Percentiles rank a stretch among this genome's conserved stretches.
Evolutionary conservation across 2,888 invertebrate species (phyloP).

Genomic region (Melinaea marsaeus): DNA sequence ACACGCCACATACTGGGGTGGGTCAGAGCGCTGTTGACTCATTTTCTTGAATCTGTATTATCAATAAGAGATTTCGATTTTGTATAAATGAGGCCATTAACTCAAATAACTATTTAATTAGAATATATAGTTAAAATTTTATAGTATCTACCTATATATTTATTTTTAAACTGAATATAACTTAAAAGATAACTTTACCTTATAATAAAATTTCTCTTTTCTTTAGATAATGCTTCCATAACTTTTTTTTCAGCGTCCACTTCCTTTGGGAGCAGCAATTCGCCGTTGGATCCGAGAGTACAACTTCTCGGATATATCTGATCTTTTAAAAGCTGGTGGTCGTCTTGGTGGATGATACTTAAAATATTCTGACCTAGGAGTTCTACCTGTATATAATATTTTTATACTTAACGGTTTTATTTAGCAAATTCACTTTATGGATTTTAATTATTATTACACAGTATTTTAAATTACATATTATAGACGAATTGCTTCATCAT

Average conservation of each 20-base stretch:
- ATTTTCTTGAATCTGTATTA: conserved; percentile 58
- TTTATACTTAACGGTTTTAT: not conserved
- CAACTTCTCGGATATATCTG: conserved; percentile 78
- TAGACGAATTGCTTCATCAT: not conserved
- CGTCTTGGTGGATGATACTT: conserved; percentile 87
- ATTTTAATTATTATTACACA: no score
- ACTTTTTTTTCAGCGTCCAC: conserved; percentile 41
- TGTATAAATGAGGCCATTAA: not conserved
- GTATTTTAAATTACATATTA: not conserved
- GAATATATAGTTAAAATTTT: not conserved
- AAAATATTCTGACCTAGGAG: conserved; percentile 91
- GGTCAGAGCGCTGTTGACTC: conserved; percentile 83
- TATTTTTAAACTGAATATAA: no score
- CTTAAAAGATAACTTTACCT: conserved; percentile 42
- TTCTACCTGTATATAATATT: conserved; percentile 82
- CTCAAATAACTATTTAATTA: no score
- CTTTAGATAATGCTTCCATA: conserved; percentile 43
- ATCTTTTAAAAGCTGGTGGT: conserved; percentile 83
- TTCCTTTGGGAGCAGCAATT: conserved; percentile 68
- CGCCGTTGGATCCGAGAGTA: conserved; percentile 71
- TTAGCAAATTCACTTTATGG: no score
- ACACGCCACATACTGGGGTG: conserved; percentile 82
- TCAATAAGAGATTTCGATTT: not conserved
- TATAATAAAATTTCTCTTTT: conserved; percentile 51
- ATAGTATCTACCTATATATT: not conserved